A percentile compares a stretch with the other conserved stretches of the same genome.
These are phyloP conservation scores for Orchesella cincta DNA, from an alignment of 1,140 invertebrate genomes.

Conservation along the genomic window DNA sequence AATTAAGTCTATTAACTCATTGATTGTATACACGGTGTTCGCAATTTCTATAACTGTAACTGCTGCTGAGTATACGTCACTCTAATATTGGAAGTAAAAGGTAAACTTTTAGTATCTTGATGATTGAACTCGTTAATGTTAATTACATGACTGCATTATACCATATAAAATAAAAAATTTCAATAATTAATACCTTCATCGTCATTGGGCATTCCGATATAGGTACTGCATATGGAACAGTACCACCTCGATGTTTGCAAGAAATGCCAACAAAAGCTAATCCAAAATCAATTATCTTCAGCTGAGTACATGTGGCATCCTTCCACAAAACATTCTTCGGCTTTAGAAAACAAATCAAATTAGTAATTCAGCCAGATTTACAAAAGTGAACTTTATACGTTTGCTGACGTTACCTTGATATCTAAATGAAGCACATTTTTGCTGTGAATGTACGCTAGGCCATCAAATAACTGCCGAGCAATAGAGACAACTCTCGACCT, in stretches of 20 bases:
- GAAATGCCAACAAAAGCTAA: slow-evolving; percentile 28
- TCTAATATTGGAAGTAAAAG: slow-evolving; percentile 24
- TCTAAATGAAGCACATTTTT: slow-evolving; percentile 45
- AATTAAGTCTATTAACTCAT: neutral
- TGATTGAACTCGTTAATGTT: neutral
- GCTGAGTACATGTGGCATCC: neutral
- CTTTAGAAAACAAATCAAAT: slow-evolving; percentile 33
- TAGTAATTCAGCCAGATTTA: neutral
- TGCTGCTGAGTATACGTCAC: slow-evolving; percentile 46
- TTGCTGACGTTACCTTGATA: slow-evolving; percentile 41
- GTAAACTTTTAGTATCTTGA: neutral
- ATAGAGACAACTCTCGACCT: neutral
- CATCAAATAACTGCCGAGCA: slow-evolving; percentile 34
- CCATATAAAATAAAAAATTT: neutral
- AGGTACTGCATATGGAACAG: slow-evolving; percentile 40
- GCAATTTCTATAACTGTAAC: slow-evolving; percentile 44
- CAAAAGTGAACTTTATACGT: slow-evolving; percentile 1
- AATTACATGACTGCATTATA: neutral
- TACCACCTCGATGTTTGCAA: slow-evolving; percentile 32
- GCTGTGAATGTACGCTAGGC: slow-evolving; percentile 41
- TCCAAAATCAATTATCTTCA: slow-evolving; percentile 47
- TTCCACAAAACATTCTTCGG: slow-evolving; percentile 47
- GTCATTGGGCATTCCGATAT: slow-evolving; percentile 40
- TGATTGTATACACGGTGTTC: slow-evolving; percentile 35
- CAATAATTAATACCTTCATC: slow-evolving; percentile 32